These are phyloP conservation scores for Drosophila limbata DNA, from an alignment of 2,888 invertebrate genomes.

Conservation along the genomic window DNA sequence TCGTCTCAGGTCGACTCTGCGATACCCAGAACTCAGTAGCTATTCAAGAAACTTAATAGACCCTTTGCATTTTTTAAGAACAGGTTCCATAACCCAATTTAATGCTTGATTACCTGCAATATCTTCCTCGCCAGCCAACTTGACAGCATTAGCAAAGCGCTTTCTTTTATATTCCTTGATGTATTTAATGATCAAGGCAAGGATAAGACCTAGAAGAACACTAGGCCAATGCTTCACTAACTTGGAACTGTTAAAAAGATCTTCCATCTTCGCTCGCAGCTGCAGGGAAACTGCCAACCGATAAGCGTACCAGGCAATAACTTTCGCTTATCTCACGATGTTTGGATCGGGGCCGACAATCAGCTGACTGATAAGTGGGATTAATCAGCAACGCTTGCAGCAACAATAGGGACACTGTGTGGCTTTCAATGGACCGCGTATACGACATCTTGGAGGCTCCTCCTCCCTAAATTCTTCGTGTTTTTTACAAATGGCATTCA, in stretches of 20 bases:
- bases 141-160: background rate
- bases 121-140: constrained; percentile 63
- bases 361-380: constrained; percentile 26
- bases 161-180: constrained; percentile 1
- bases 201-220: constrained; percentile 40
- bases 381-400: background rate
- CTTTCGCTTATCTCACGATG: constrained; percentile 57
- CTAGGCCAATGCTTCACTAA: constrained; percentile 62
- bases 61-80: too few relatives aligned
- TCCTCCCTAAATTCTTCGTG: background rate
- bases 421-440: background rate
- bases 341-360: constrained; percentile 34
- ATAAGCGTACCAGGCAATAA: constrained; percentile 1
- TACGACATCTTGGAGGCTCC: background rate
- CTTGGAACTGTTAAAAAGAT: constrained; percentile 60
- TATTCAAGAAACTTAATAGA: too few relatives aligned
- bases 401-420: constrained; percentile 24
- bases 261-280: constrained; percentile 45
- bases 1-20: background rate
- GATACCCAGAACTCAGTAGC: background rate
- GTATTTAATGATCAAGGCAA: constrained; percentile 41
- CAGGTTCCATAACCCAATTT: background rate
- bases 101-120: constrained; percentile 66
- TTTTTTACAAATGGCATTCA: background rate
- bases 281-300: constrained; percentile 29